These are phyloP conservation scores for Euphonia xanthogaster DNA, from an alignment of 2,797 vertebrate genomes.

Conservation along the genomic window DNA sequence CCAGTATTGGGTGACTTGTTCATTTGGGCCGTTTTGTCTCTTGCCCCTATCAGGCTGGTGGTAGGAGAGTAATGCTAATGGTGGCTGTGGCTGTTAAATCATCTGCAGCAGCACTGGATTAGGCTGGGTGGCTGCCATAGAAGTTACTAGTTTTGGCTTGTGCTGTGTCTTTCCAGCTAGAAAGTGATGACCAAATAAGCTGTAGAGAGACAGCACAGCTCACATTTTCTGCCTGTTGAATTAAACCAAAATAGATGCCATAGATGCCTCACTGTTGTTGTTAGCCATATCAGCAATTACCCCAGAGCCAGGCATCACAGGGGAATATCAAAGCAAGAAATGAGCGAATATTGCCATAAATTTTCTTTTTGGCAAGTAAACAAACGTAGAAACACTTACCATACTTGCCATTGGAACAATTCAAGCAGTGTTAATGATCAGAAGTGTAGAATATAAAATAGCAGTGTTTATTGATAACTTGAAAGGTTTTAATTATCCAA, in stretches of 20 bases:
- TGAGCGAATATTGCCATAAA: neutral
- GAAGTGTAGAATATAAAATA: neutral
- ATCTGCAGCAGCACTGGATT: neutral
- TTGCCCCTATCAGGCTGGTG: neutral
- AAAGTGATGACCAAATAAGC: neutral
- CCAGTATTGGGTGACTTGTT: neutral
- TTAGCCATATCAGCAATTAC: neutral
- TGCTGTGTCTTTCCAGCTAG: neutral
- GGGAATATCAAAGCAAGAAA: neutral
- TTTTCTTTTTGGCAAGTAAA: neutral
- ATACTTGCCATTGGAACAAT: neutral
- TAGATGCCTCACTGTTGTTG: neutral
- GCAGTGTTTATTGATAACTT: neutral
- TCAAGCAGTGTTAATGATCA: neutral
- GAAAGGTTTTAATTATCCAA: neutral
- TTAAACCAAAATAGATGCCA: neutral
- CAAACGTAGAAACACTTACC: neutral
- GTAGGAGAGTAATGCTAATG: neutral
- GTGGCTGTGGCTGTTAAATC: neutral
- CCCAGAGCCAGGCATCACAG: neutral
- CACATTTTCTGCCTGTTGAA: neutral
- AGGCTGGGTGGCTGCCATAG: neutral
- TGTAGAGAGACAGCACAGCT: neutral
- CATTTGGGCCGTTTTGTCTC: slow-evolving; percentile 44
- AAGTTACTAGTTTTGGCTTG: neutral